Base-by-base conservation (phyloP, 2,888 invertebrate genomes). In the Laspeyria flexula region DNA sequence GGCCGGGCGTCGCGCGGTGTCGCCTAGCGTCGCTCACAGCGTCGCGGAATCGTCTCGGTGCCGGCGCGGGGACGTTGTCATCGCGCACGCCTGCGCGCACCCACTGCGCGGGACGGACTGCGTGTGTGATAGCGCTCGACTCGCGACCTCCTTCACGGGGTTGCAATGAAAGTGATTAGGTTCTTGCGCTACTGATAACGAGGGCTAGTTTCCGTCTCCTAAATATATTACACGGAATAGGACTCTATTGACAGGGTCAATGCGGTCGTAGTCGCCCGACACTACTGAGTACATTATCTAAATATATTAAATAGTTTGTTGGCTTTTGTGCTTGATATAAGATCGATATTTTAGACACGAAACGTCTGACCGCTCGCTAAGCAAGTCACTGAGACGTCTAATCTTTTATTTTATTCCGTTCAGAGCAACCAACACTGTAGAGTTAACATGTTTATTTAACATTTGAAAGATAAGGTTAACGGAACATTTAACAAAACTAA, bases 141-240 rank as follows among this genome's bases (percentile, higher is more conserved):
- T 63, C 62, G 68, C 87, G 85, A 82, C 88, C 88, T 83, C 84
- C 82, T 77, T 80, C 71, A 79, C 87, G 81, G 89, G 88, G 89
- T 87, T 87, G 89, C 86, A 87, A 85, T 82, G 87, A 88, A 88
- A 89, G 88, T 89, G 90, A 90, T 89, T 88, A 89, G 84, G 79
- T 77, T 84, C 83, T 84, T 73, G 83, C 83, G 79, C 86, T 79
- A 81, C 86, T 89, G 90, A 90, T 90, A 90, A 89, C 88, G 86
- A 82, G 84, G 85, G 85, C 83, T 80, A 66, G 72, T 75, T 74
- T 72, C 72, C 72, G 71, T 69, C 74, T 65, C 60, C 61, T 57
- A 65, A 70, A 73, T 66, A 41, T 64, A 67, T 62, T 49, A 49
- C 43, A 48, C 39, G 56, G 65, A 62, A 69, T 69, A 65, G 56